Evolutionary conservation across 2,888 invertebrate species (phyloP), one percentile per base, ranked within the genome.

Genomic region (Nemoura dubitans): DNA sequence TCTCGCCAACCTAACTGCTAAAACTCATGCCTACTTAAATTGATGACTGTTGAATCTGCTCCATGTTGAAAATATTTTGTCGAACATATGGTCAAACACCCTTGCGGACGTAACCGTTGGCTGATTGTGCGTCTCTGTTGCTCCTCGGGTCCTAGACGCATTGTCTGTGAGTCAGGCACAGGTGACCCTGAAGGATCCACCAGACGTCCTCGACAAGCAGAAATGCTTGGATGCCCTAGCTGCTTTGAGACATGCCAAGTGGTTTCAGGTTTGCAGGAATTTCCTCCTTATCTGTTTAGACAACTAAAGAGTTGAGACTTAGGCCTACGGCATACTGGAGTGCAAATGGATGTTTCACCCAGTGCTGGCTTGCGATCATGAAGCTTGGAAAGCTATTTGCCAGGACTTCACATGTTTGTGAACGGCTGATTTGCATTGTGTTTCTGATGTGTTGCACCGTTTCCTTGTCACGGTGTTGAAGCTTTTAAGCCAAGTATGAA

Each of bases 191-290:
- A 93, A 93, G 93, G 94, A 94, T 91, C 94, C 95, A 89, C 94
- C 95, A 94, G 98, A 98, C 94, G 96, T 98, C 93, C 96, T 99
- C 94, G 97, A 98, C 95, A 97, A 98, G 95, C 97, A 98, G 95
- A 98, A 98, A 95, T 99, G 99, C 96, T 97, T 99, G 95, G 97
- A 98, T 95, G 99, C 99, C 94, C 96, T 99, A 94, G 99, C 99
- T 94, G 98, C 98, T 94, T 96, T 99, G 94, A 97, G 99, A 94
- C 99, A 98, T 96, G 98, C 99, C 95, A 99, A 99, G 95, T 99
- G 99, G 99, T 99, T 99, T 96, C 99, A 99, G 98, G 98, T 98
- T 94, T 95, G 93, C 94, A 88, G 87, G 87, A 88, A 87, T 87
- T 88, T 87, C 86, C 86, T 86, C 88, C 86, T 87, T 85, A 87